Conservation (phyloP, 1,140 invertebrate species). For the Atta cephalotes region DNA sequence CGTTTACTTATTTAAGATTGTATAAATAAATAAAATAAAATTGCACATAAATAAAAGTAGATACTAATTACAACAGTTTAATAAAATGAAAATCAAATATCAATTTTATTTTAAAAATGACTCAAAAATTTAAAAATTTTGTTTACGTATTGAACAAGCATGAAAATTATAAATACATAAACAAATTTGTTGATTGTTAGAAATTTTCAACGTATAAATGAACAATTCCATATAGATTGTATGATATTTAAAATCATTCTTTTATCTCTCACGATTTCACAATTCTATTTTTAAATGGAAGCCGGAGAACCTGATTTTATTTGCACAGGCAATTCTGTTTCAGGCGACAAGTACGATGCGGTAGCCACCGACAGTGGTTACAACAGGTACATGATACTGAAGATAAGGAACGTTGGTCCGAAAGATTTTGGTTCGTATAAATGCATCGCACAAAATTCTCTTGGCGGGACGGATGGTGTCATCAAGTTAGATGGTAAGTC, state of each 20-base stretch:
- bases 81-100: not conserved
- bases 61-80: no score
- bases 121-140: not conserved
- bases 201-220: not conserved
- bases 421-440: constrained; percentile 95
- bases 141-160: not conserved
- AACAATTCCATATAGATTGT: not conserved
- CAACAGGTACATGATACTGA: constrained; percentile 95
- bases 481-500: constrained; percentile 96
- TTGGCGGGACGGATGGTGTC: constrained; percentile 96
- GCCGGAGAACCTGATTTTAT: constrained; percentile 76
- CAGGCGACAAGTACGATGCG: constrained; percentile 95
- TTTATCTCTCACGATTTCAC: not conserved
- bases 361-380: constrained; percentile 92
- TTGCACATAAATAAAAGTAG: not conserved
- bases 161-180: not conserved
- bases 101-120: not conserved
- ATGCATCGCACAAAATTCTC: constrained; percentile 97
- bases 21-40: not conserved
- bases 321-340: constrained; percentile 84
- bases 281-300: constrained; percentile 36
- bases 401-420: constrained; percentile 92
- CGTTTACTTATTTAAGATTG: not conserved
- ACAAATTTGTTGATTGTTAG: not conserved
- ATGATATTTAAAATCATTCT: not conserved